Base-by-base conservation (phyloP, 2,888 invertebrate species). In the Malthinus seriepunctatus region DNA sequence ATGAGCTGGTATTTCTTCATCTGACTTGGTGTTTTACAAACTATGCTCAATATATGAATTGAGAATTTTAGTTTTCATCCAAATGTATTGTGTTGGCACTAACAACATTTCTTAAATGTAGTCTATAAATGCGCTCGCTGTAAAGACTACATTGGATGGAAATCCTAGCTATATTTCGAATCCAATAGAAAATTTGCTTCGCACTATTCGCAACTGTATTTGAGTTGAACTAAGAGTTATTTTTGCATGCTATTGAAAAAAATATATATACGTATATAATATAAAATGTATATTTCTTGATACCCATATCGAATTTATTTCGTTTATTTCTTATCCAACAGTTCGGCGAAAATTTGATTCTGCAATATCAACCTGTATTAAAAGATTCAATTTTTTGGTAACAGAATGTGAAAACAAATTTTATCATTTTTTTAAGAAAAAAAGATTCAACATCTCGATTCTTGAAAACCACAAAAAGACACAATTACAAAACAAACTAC, bases 291-390 rank as follows among this genome's bases (percentile, higher is more conserved):
- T 44, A 50, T 50, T 59, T 50, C 49, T 46, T 33, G 35, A 47
- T 54, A 54, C 49, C 59, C 46, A 50, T 54, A 54, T 59, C 53
- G 34, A 38, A 50, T 59, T 53, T 53, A 58, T 58, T 52, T 52
- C 42, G 51, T 58, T 52, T 58, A 58, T 58, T 58, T 45, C 48
- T 48, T 52, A 52, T 49, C 32, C 39, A 44, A 15, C 38, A 56
- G 33, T 46, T 50, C 32, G 14, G 33, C 35, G 44, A 55, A 49
- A 51, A 51, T 51, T 51, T 47, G 51, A 56, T 56, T 45, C 46
- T 51, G 15, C n/a, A 39, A 42, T 37, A 34, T 52, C 52, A 34
- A 35, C 45, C 35, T 45, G 45, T 52, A 52, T 52, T 52, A 52
- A 51, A 51, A 23, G 23, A 23, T 23, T 23, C 23, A 23, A 23